A percentile compares a stretch with the other conserved stretches of the same genome.
These are phyloP conservation scores for Notoglanidium macrostoma DNA, from an alignment of 2,797 vertebrate species.

Conservation along the genomic window DNA sequence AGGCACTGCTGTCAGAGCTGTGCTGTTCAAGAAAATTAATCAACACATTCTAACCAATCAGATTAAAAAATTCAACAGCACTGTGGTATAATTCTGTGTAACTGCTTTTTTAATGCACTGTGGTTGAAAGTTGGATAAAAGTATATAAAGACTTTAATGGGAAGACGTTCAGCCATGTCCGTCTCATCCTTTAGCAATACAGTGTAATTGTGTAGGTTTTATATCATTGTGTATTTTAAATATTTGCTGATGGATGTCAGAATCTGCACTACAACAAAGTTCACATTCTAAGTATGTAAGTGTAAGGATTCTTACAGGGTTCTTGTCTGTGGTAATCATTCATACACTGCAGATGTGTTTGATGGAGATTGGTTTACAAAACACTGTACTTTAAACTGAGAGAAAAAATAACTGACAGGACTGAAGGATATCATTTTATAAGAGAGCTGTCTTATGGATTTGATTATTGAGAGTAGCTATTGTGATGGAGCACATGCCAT, in stretches of 20 bases:
- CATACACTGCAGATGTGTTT: background rate
- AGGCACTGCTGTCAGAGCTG: background rate
- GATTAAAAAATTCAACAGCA: background rate
- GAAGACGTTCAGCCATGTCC: background rate
- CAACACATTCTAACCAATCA: background rate
- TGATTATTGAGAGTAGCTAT: conserved; percentile 31
- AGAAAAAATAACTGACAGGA: conserved; percentile 8
- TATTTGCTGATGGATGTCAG: background rate
- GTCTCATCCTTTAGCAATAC: background rate
- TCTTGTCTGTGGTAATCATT: background rate
- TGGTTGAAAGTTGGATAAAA: background rate
- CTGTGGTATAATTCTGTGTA: background rate
- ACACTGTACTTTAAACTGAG: background rate
- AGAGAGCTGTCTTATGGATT: conserved; percentile 21
- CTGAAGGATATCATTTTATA: conserved; percentile 23
- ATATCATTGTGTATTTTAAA: background rate
- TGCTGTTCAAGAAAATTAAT: background rate
- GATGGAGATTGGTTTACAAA: conserved; percentile 3
- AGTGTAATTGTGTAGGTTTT: background rate
- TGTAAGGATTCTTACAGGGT: background rate
- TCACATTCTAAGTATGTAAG: background rate
- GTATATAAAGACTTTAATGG: background rate
- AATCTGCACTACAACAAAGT: background rate
- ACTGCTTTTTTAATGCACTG: background rate
- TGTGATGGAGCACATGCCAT: conserved; percentile 14